These are phyloP conservation scores for Synanthedon andrenaeformis DNA, from an alignment of 2,888 invertebrate species.

Conservation along the genomic window DNA sequence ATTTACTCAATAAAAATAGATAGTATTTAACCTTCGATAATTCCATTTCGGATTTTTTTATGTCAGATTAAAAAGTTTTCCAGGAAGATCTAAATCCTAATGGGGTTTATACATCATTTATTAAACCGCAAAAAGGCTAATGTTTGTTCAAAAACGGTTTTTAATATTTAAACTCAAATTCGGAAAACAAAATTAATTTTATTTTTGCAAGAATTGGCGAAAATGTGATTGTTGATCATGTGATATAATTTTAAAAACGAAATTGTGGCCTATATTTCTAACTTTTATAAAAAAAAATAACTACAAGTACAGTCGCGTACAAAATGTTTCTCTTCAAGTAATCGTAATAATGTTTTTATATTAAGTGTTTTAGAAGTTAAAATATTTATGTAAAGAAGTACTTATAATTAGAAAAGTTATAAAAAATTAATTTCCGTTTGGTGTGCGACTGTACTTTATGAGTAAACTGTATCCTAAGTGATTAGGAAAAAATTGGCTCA, in stretches of 20 bases:
- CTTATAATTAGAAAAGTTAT: slow-evolving; percentile 4
- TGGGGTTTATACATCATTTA: no score
- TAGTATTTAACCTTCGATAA: no score
- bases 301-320: slow-evolving; percentile 24
- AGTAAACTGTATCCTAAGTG: background rate
- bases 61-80: no score
- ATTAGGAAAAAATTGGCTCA: no score
- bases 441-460: slow-evolving; percentile 18
- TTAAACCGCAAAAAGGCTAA: no score
- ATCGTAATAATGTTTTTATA: background rate
- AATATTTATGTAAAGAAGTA: background rate
- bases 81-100: no score
- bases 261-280: slow-evolving; percentile 46
- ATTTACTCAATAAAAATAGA: no score
- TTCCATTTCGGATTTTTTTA: no score
- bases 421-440: slow-evolving; percentile 4
- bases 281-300: slow-evolving; percentile 12
- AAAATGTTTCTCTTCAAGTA: slow-evolving; percentile 3
- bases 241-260: slow-evolving; percentile 44
- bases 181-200: no score
- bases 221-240: slow-evolving; percentile 47
- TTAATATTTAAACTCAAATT: no score
- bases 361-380: background rate
- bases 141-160: no score
- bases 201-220: slow-evolving; percentile 12